Base-by-base conservation (phyloP, 1,140 invertebrate genomes). In the Halesus radiatus region DNA sequence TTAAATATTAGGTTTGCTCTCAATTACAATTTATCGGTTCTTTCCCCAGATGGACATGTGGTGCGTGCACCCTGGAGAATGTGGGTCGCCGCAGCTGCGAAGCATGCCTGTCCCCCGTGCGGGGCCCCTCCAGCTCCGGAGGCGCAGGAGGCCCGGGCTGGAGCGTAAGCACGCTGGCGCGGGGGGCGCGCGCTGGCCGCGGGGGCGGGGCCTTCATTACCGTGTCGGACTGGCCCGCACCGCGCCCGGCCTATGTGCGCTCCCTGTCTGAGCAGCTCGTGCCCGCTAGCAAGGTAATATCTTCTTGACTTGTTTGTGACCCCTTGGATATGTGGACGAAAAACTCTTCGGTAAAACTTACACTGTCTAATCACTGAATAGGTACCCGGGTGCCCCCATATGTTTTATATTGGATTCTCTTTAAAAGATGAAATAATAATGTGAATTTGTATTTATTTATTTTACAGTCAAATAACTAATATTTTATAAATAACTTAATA, bases 261-360 rank as follows among this genome's bases (percentile, higher is more conserved):
- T 93, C 93, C 0, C 93, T 94, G 64, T 94, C 92, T 0, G 92
- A 94, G 75, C 89, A 90, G 62, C 88, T 81, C 87, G 7, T 75
- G 78, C 85, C 87, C 45, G 88, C 89, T 70, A 91, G 85, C 58
- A 91, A 87, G 87, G 90, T 89, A 37, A 89, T 89, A 87, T 29
- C 0, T 37, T 8, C 26, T 29, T 29, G 26, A 2, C 26, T 29
- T 29, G 5, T 29, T 29, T n/a, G n/a, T n/a, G n/a, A n/a, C n/a
- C n/a, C n/a, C n/a, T n/a, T n/a, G n/a, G n/a, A n/a, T n/a, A n/a
- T n/a, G n/a, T n/a, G n/a, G n/a, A n/a, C n/a, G n/a, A n/a, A n/a
- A n/a, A n/a, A n/a, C n/a, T n/a, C n/a, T n/a, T n/a, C n/a, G n/a
- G n/a, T n/a, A n/a, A n/a, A n/a, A n/a, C n/a, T n/a, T n/a, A n/a